phyloP scores from a whole-genome alignment of 1,140 invertebrate genomes.

The Macrotrachela quadricornifera region DNA sequence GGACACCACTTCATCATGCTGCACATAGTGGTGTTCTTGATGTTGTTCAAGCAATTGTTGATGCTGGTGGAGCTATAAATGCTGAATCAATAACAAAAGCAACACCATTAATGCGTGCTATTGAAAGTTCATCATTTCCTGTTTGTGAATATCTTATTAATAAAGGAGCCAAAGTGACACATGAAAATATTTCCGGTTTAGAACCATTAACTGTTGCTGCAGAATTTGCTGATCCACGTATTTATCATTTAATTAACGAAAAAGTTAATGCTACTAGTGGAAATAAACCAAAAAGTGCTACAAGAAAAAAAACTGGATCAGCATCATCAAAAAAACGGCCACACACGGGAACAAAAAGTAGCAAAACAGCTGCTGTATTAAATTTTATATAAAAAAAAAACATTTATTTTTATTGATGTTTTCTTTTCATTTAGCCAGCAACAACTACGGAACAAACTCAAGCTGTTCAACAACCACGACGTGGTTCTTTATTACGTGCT shows the following conservation, averaged over 20 bases:
- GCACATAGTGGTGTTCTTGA: constrained; percentile 20
- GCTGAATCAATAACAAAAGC: constrained; percentile 25
- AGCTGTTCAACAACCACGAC: background rate
- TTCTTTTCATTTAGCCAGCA: too few relatives aligned
- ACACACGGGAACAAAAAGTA: constrained; percentile 6
- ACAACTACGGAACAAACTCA: background rate
- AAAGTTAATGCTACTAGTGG: constrained; percentile 18
- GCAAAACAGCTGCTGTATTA: background rate
- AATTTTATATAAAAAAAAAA: too few relatives aligned
- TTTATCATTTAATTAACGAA: constrained; percentile 17
- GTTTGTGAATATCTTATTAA: constrained; percentile 25
- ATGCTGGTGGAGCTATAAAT: constrained; percentile 20
- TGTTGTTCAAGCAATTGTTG: constrained; percentile 7
- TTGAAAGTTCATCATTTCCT: constrained; percentile 24
- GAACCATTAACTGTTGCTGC: constrained; percentile 22
- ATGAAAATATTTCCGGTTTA: constrained; percentile 25
- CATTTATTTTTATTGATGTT: too few relatives aligned
- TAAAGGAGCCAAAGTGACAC: constrained; percentile 24
- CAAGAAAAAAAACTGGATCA: constrained; percentile 13
- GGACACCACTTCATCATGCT: constrained; percentile 31
- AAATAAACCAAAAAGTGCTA: constrained; percentile 16
- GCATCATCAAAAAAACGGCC: constrained; percentile 13
- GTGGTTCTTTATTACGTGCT: constrained; percentile 10
- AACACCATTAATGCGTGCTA: constrained; percentile 28
- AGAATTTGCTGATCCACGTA: constrained; percentile 23